Evolutionary conservation across 2,113 vertebrate genomes (phyloP), one percentile per base, ranked within the genome.

Genomic region (Dissostichus mawsoni): DNA sequence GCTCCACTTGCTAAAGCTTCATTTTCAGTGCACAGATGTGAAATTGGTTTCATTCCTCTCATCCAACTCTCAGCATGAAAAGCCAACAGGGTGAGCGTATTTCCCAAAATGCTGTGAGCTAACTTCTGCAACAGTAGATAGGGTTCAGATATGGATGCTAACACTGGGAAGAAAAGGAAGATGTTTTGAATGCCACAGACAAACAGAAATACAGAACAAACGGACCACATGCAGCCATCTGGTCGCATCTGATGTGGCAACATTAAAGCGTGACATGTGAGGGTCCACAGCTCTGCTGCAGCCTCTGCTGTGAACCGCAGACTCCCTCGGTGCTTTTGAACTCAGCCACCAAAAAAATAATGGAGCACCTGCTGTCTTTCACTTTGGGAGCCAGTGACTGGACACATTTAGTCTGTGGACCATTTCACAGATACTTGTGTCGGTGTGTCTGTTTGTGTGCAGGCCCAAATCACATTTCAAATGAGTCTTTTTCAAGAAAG

Each of bases 311-410:
- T 57, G 59, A 74, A 84, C 63, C 71, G 52, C 73, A 2, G 20
- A 36, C 76, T 75, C 79, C 70, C 76, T 57, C 25, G 0, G 23
- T 0, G 67, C 78, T 80, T 71, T 82, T 82, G 62, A 84, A 83
- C 63, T 63, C 81, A 76, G 56, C 50, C 78, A 76, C 48, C 57
- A 71, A 66, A 56, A 71, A 78, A 76, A 78, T 76, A 86, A 87
- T 70, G 36, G 74, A 79, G 76, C 79, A 79, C 81, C 81, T 87
- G 89, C 83, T 81, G 78, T 76, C 25, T 50, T 76, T 78, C 59
- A 57, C 79, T 74, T 29, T 55, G 52, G 65, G 23, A 57, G 78
- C 45, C 80, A 45, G 69, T 58, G 23, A 83, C 58, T 71, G 83
- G 72, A 61, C 69, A 72, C 79, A 74, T 23, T 63, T 58, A 71